These are phyloP conservation scores for Catalaphyllia jardinei DNA, from an alignment of 64 coral and sea anemone species.

Conservation along the genomic window DNA sequence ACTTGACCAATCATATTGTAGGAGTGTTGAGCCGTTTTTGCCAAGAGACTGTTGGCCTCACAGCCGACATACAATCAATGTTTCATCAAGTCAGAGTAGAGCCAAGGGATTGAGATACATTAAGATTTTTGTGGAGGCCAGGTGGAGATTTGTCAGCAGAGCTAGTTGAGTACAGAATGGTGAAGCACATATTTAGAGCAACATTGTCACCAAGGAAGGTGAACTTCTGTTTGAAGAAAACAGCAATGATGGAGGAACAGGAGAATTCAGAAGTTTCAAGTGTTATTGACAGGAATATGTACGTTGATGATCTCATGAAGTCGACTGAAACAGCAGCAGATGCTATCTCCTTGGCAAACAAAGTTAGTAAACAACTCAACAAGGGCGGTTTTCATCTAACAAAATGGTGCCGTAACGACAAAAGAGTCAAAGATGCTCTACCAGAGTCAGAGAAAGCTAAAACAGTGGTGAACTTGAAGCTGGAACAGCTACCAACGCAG, in stretches of 20 bases:
- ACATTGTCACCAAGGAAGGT: conserved; percentile 35
- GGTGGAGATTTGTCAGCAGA: conserved; percentile 47
- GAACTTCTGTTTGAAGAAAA: conserved; percentile 45
- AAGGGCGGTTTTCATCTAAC: conserved; percentile 61
- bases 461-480: conserved; percentile 12
- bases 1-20: conserved; percentile 39
- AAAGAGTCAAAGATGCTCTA: conserved; percentile 28
- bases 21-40: conserved; percentile 66
- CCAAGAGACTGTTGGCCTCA: conserved; percentile 58
- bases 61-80: conserved; percentile 61
- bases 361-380: conserved; percentile 18
- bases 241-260: conserved; percentile 21
- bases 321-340: conserved; percentile 13
- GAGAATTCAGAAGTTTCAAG: not conserved
- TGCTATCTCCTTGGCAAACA: conserved; percentile 15
- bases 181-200: conserved; percentile 58
- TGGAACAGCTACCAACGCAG: conserved; percentile 41
- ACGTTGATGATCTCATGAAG: conserved; percentile 40
- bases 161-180: conserved; percentile 43
- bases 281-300: conserved; percentile 31
- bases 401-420: conserved; percentile 40
- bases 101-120: conserved; percentile 38
- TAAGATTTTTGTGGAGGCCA: conserved; percentile 56
- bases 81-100: conserved; percentile 56
- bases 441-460: conserved; percentile 37